Evolutionary conservation across 2,113 vertebrate species (phyloP), one percentile per base, ranked within the genome.

Genomic region (Seriola quinqueradiata): DNA sequence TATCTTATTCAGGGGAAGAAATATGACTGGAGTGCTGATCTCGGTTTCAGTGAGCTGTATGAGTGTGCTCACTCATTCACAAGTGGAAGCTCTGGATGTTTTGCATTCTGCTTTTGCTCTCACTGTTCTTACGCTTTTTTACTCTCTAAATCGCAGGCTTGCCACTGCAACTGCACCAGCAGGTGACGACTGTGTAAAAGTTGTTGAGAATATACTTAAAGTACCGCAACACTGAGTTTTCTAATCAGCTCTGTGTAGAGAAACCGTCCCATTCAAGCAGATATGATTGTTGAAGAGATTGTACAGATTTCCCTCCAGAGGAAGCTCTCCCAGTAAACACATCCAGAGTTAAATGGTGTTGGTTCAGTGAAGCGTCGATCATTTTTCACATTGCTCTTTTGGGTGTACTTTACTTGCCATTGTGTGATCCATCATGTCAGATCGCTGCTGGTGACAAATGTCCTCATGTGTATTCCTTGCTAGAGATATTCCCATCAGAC

Each of bases 371-470:
- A 71, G 71, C 65, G 42, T 60, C 17, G 69, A 25, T 84, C 69
- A 79, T 92, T 88, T 90, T 77, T 86, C 86, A 75, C 42, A 8
- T 42, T 34, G 70, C 76, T 87, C 86, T 90, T 83, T 71, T 44
- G 86, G 85, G 58, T 81, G 79, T 65, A 48, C 77, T 90, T 79
- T 55, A 59, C 66, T 70, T 65, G 28, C 54, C 52, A 8, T 1
- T 4, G 46, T 12, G 74, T 57, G 25, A 89, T 93, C 85, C 75
- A 79, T 92, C 88, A 90, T 32, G 87, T 84, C 87, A 77, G 48
- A 46, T 64, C 8, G 28, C 74, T 70, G 74, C 75, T 67, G 70
- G 81, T 85, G 88, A 92, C 77, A 79, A 86, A 90, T 89, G 68
- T 66, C 77, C 87, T 25, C 5, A 3, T 59, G 67, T 76, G 57